Conservation (phyloP, 1,140 invertebrate genomes). For the Aporrectodea caliginosa region DNA sequence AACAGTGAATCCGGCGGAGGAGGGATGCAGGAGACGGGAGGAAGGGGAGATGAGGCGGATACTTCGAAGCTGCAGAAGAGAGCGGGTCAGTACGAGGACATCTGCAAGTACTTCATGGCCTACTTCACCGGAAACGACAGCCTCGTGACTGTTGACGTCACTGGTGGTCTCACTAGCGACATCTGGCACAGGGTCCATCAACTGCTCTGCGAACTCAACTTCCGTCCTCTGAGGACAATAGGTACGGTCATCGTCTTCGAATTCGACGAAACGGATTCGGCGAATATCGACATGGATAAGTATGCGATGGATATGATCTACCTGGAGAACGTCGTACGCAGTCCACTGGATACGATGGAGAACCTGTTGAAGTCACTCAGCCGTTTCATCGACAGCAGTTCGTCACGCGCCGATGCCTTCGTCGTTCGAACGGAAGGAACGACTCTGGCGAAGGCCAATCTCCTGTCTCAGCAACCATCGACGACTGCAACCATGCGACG, state of each 20-base stretch:
- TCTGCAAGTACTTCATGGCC: neutral
- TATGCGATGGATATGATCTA: neutral
- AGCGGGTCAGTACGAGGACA: neutral
- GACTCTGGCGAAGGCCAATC: no score
- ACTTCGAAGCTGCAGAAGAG: neutral
- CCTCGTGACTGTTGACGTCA: neutral
- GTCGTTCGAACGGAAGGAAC: neutral
- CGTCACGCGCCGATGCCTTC: neutral
- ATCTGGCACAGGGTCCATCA: neutral
- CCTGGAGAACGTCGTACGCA: neutral
- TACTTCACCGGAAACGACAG: neutral
- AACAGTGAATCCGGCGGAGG: neutral
- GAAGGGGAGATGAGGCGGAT: neutral
- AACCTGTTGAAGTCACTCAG: neutral
- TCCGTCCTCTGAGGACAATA: neutral
- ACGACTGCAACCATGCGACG: neutral
- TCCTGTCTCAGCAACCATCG: no score
- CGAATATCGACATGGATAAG: neutral
- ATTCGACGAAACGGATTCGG: neutral
- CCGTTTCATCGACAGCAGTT: neutral
- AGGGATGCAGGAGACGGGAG: neutral
- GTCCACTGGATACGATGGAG: neutral
- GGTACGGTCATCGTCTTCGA: neutral
- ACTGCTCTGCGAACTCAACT: neutral
- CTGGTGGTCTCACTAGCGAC: neutral